Evolutionary conservation across 2,888 invertebrate genomes (phyloP), one percentile per base, ranked within the genome.

Genomic region (Rhorus exstirpatorius): DNA sequence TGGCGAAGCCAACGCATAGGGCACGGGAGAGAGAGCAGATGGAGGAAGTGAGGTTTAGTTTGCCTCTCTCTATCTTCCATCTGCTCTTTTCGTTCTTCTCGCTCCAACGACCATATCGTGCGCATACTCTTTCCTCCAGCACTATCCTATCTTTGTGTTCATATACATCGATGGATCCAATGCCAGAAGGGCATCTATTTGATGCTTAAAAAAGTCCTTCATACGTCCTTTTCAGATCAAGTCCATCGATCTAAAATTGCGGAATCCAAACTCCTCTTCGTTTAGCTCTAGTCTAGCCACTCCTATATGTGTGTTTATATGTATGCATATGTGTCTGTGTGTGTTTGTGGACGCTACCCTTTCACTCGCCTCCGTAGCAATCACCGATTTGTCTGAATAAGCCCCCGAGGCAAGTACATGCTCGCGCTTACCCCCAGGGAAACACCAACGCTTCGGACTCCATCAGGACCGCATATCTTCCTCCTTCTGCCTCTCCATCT

Each of bases 381-480:
- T 92, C 92, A 91, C 92, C 91, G 92, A 92, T 92, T 91, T 91
- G 91, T 91, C 91, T 92, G 92, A 92, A 92, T 91, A 91, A 91
- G 91, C 91, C 91, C 89, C 89, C 88, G 79, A 71, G 91, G 91
- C 91, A 91, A 91, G 91, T 91, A 91, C 89, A 91, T 88, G 90
- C 90, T 90, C 88, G 84, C 86, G 88, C 88, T 89, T 90, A 90
- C 89, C 90, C 90, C 85, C 76, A 87, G 89, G 90, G 90, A 90
- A 91, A 89, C 90, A 90, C 89, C 87, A 86, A 87, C 65, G 49
- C 70, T 58, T 35, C 68, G 75, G 63, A 53, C 74, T 72, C 46
- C 38, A 49, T 31, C 41, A 35, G 17, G 21, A 68, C 53, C 51
- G 17, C n/a, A 35, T 55, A 55, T 68, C 51, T 68, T 38, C 38